Base-by-base conservation (phyloP, 2,888 invertebrate species). In the Allolobophora icterica region DNA sequence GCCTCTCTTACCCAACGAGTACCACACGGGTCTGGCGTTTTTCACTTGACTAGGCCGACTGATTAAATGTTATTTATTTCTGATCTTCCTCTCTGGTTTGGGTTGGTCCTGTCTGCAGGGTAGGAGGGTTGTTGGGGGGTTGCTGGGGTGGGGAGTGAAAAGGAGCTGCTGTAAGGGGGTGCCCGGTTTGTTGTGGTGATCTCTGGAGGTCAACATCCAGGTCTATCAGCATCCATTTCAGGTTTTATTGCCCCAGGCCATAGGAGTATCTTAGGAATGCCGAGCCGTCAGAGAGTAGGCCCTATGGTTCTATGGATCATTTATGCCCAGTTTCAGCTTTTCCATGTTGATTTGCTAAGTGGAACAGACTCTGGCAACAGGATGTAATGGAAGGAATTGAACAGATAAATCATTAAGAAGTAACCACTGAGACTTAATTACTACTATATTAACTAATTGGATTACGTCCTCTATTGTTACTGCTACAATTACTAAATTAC, bases 11-110 rank as follows among this genome's bases (percentile, higher is more conserved):
- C 71, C 71, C 71, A 21, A 52, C 24, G 52, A 21, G 21, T 71
- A n/a, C 30, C 8, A n/a, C 71, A n/a, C 30, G n/a, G 71, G 71
- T 71, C 71, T 71, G 71, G 71, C 71, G 71, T 71, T 71, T 71
- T 71, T 71, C 71, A 71, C 71, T 71, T 71, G 30, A 17, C 52
- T 52, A 24, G 24, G 24, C 71, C 71, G n/a, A 13, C 30, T 30
- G 71, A 71, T 71, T 71, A 71, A 71, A 71, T 71, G 71, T n/a
- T 71, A 71, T 71, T 71, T 71, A 71, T 71, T 71, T 71, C 71
- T 71, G 71, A 71, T 71, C 71, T 71, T 71, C 71, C 71, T 71
- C 71, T 71, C 71, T n/a, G 30, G 30, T 30, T 52, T 71, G n/a
- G 71, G 71, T 71, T 30, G 71, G 71, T 71, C 71, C 71, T 71